Percentiles rank a stretch among this genome's conserved stretches.
Conservation (phyloP, 2,113 vertebrate species). For the Rhadina sibilatrix region DNA sequence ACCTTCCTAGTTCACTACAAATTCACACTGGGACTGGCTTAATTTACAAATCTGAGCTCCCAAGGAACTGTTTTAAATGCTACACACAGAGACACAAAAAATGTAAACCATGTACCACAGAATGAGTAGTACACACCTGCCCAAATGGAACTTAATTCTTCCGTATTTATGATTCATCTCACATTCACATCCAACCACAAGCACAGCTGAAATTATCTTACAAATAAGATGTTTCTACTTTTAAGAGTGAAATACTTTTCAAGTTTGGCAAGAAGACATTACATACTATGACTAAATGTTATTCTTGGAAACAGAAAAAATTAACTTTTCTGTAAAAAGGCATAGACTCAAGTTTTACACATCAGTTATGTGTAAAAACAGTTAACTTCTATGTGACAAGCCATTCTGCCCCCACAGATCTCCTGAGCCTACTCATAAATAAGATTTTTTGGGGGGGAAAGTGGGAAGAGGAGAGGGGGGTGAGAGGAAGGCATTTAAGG, state of each 20-base stretch:
- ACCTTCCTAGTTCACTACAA: not conserved
- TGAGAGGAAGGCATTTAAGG: not conserved
- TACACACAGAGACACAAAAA: not conserved
- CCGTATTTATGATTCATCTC: not conserved
- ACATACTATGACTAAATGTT: not conserved
- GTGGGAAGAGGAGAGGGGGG: accelerated
- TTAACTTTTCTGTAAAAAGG: not conserved
- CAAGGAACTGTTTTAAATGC: not conserved
- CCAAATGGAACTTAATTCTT: not conserved
- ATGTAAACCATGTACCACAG: not conserved
- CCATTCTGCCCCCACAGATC: not conserved
- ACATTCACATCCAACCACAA: not conserved
- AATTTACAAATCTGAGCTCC: not conserved
- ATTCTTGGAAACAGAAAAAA: not conserved
- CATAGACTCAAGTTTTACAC: not conserved
- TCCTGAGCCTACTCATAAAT: not conserved
- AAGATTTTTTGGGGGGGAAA: accelerated
- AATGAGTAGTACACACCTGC: accelerated
- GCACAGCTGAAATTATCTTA: not conserved
- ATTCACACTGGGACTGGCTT: not conserved
- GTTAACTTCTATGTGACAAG: not conserved
- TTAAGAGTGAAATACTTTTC: not conserved
- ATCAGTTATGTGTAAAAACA: not conserved
- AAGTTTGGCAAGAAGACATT: not conserved
- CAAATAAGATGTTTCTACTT: not conserved